phyloP scores from a whole-genome alignment of 53 echinoderm and acorn worm species.

The Apostichopus leukothele region DNA sequence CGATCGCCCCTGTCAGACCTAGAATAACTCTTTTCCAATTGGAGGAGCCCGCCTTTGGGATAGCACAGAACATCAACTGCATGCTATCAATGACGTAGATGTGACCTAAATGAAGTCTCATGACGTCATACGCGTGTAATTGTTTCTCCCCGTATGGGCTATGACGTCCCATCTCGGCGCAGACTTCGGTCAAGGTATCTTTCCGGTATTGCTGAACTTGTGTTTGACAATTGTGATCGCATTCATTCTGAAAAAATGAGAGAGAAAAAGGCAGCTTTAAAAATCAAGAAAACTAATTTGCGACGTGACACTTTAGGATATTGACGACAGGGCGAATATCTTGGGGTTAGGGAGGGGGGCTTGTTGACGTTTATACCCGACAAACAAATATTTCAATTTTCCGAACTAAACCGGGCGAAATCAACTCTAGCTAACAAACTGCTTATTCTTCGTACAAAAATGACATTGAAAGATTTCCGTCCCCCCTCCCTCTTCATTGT shows the following conservation, averaged over 20 bases:
- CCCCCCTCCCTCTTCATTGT: no score
- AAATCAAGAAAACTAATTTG: no score
- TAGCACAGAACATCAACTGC: conserved; percentile 26
- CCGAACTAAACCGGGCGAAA: no score
- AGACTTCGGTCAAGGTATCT: background rate
- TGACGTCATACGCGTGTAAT: conserved; percentile 33
- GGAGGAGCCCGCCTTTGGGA: conserved; percentile 33
- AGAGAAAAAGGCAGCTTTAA: background rate
- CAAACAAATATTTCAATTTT: no score
- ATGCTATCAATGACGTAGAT: conserved; percentile 31
- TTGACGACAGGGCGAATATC: no score
- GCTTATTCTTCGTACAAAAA: no score
- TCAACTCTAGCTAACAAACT: no score
- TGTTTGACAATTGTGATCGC: conserved; percentile 30
- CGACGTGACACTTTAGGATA: no score
- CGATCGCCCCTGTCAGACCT: conserved; percentile 17
- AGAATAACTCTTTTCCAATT: conserved; percentile 33
- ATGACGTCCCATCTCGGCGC: conserved; percentile 25
- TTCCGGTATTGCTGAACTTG: conserved; percentile 22
- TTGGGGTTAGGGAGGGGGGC: background rate
- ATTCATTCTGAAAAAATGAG: conserved; percentile 8
- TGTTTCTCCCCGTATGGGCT: conserved; percentile 19
- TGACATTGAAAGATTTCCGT: no score
- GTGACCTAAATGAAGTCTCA: conserved; percentile 1
- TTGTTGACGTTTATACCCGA: no score